Base-by-base conservation (phyloP, 2,113 vertebrate genomes). In the Lagopus leucura region DNA sequence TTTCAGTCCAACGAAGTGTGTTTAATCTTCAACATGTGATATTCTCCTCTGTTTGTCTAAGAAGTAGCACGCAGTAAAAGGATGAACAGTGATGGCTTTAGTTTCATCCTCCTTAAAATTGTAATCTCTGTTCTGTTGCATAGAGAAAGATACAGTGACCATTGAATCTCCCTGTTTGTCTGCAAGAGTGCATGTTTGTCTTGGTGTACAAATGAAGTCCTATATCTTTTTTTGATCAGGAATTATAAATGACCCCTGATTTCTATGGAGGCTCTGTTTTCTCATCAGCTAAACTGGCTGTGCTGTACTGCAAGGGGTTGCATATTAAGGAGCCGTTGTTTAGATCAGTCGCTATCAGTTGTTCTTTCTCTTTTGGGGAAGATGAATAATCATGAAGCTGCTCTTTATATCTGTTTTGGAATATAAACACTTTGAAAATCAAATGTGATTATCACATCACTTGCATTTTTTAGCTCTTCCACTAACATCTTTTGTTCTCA, bases 401-500 rank as follows among this genome's bases (percentile, higher is more conserved):
- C 70, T 89, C 69, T 95, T 77, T 73, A 38, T 79, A 27, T 80
- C 64, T 92, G 47, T 72, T 89, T 88, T 82, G 83, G 50, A 79
- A 47, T 71, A 42, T 66, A 79, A 32, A n/a, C 63, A 85, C 65
- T 80, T 72, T 87, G 89, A 92, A 89, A 95, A 88, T 77, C 43
- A 82, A 64, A 25, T 77, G 13, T 32, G 58, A 67, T 88, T 89
- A 75, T 74, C 71, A 52, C 52, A 77, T 86, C 47, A 20, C 40
- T 70, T 86, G 24, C 42, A 18, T n/a, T 79, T 82, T 95, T 92
- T 40, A 86, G 64, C 78, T 93, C 87, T 82, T 28, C 76, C 58
- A 89, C 95, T 92, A 94, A 80, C 81, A 70, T 91, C 82, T 94
- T 96, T 94, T 82, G 73, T 97, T 97, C 95, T 84, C 89, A 93